phyloP scores from a whole-genome alignment of 1,140 invertebrate species.

The Brachionus koreanus region DNA sequence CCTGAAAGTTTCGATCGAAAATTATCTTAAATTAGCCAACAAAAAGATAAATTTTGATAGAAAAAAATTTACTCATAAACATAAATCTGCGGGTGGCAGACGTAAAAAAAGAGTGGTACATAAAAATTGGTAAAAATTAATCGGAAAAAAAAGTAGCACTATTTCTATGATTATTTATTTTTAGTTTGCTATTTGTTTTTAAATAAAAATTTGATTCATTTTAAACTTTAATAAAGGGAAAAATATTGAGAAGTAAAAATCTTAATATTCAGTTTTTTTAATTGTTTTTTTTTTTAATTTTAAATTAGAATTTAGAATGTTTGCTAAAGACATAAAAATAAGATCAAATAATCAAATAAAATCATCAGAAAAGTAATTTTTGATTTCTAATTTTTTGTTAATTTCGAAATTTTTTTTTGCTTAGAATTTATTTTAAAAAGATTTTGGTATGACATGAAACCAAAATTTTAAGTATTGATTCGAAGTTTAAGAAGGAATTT shows the following conservation, averaged over 20 bases:
- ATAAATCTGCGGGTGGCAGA: background rate
- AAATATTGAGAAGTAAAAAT: background rate
- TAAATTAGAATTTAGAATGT: background rate
- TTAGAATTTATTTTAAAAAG: too few species aligned
- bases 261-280: background rate
- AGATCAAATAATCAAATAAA: constrained; percentile 41
- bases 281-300: background rate
- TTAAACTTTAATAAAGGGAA: background rate
- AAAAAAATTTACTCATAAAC: background rate
- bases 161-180: background rate
- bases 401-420: too few species aligned
- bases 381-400: too few species aligned
- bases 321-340: constrained; percentile 23
- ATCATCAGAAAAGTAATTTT: constrained; percentile 27
- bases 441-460: too few species aligned
- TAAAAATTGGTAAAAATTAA: background rate
- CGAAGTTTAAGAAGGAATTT: too few species aligned
- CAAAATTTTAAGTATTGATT: too few species aligned
- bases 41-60: constrained; percentile 22
- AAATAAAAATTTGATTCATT: background rate
- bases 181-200: background rate
- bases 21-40: constrained; percentile 34
- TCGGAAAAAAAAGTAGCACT: background rate
- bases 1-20: background rate
- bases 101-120: background rate